phyloP scores from a whole-genome alignment of 2,113 vertebrate genomes.

The Labeo rohita region DNA sequence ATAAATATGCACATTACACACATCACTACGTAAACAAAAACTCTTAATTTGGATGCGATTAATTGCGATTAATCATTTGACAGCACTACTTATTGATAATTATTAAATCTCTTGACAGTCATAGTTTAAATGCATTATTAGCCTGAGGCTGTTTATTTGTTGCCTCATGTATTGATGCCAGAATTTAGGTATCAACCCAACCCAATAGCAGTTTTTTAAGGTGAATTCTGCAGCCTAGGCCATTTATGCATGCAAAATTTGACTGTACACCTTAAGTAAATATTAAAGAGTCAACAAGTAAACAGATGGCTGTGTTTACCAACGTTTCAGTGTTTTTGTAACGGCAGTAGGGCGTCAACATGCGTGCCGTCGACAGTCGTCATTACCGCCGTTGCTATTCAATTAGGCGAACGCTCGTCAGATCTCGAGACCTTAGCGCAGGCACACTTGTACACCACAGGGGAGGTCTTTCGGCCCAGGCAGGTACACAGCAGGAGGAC shows the following conservation, averaged over 20 bases:
- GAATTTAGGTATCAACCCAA: background rate
- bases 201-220: background rate
- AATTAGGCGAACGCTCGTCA: slow-evolving; percentile 20
- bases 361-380: slow-evolving; percentile 5
- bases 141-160: background rate
- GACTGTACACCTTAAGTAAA: background rate
- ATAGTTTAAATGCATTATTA: background rate
- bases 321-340: slow-evolving; percentile 34
- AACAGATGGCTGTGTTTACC: slow-evolving; percentile 43
- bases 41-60: too few relatives aligned
- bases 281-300: slow-evolving; percentile 23
- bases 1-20: too few relatives aligned
- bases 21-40: too few relatives aligned
- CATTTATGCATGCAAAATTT: slow-evolving; percentile 10
- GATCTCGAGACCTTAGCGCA: slow-evolving; percentile 38
- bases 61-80: too few relatives aligned
- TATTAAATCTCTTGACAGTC: background rate
- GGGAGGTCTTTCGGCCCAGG: slow-evolving; percentile 43
- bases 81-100: background rate
- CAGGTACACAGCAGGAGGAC: slow-evolving; percentile 48
- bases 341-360: background rate
- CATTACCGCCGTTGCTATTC: slow-evolving; percentile 41
- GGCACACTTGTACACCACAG: slow-evolving; percentile 36
- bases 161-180: background rate
- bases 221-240: background rate